These are phyloP conservation scores for Acanthosepion pharaonis DNA, from an alignment of 2,888 invertebrate genomes.

Conservation along the genomic window DNA sequence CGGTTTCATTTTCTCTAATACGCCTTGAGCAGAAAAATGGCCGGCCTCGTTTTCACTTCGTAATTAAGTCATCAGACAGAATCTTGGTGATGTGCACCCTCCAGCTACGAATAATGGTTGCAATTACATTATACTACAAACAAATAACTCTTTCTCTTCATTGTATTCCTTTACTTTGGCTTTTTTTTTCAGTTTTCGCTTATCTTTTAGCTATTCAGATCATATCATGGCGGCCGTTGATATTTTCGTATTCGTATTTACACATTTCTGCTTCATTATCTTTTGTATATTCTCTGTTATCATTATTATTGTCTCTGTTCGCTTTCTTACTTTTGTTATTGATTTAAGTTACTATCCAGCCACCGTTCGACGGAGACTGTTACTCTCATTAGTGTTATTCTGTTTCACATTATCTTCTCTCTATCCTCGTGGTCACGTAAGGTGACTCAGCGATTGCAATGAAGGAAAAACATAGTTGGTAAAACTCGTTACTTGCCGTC, in stretches of 20 bases:
- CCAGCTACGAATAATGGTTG: background rate
- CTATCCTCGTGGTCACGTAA: too few relatives aligned
- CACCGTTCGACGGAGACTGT: background rate
- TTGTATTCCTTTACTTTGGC: background rate
- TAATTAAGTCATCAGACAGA: background rate
- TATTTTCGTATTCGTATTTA: background rate
- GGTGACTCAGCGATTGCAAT: too few relatives aligned
- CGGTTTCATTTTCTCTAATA: background rate
- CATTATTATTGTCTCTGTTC: background rate
- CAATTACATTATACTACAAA: slow-evolving; percentile 6
- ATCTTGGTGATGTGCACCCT: background rate
- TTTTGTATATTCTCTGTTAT: background rate
- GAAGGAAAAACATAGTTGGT: too few relatives aligned
- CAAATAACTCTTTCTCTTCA: background rate
- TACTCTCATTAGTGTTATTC: background rate
- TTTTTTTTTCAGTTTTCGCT: background rate
- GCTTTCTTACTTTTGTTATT: background rate
- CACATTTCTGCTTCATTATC: background rate
- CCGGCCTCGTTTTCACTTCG: background rate
- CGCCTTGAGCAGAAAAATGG: background rate
- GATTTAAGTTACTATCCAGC: background rate
- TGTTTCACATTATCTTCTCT: background rate
- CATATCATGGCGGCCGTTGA: background rate
- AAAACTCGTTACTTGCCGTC: too few relatives aligned
- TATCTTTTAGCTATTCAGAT: background rate